Percentiles rank a stretch among this genome's conserved stretches.
These are phyloP conservation scores for Phoxinus dragarum DNA, from an alignment of 2,797 vertebrate species.

Conservation along the genomic window DNA sequence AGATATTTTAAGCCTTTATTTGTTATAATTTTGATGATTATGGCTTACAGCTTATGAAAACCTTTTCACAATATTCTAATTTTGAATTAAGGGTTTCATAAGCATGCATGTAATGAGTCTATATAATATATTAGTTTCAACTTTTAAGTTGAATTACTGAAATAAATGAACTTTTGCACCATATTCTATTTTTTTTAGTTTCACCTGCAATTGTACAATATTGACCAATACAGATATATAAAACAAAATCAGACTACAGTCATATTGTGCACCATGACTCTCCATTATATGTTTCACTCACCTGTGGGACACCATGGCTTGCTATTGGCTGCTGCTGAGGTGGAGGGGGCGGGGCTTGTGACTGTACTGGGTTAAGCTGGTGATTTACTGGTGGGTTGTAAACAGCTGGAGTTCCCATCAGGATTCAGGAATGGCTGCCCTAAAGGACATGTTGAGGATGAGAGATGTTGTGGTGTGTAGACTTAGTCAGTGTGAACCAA, in stretches of 20 bases:
- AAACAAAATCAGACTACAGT: neutral
- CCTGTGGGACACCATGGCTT: constrained; percentile 83
- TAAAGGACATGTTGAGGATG: constrained; percentile 65
- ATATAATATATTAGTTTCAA: no score
- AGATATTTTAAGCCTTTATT: no score
- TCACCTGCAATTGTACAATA: neutral
- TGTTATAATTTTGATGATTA: no score
- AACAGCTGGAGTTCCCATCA: constrained; percentile 91
- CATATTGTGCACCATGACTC: neutral
- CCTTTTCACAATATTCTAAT: no score
- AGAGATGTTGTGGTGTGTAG: neutral
- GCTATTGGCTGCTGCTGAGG: constrained; percentile 78
- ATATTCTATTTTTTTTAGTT: no score
- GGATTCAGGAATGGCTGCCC: constrained; percentile 96
- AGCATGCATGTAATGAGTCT: no score
- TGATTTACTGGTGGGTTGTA: constrained; percentile 90
- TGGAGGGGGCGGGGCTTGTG: constrained; percentile 73
- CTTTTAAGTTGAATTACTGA: no score
- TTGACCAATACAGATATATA: neutral
- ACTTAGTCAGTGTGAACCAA: neutral
- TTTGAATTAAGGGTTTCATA: no score
- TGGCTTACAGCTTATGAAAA: no score
- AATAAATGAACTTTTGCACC: no score
- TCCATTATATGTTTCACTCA: constrained; percentile 61
- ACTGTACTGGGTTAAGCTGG: constrained; percentile 62